phyloP scores from a whole-genome alignment of 1,140 invertebrate genomes.

The Meteorus sp. region DNA sequence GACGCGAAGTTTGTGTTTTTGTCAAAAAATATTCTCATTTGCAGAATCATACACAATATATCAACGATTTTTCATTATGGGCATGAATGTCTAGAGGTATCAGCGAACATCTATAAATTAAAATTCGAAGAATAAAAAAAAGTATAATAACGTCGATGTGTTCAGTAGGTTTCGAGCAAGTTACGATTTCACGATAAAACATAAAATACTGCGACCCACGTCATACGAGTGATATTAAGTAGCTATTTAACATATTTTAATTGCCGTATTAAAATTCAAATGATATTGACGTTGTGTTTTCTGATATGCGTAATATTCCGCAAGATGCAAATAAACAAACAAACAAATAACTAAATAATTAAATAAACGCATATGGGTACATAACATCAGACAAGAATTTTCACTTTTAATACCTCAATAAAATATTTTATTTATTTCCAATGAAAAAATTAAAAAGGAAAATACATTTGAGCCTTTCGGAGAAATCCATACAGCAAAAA shows the following conservation, averaged over 20 bases:
- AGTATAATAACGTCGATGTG: constrained; percentile 31
- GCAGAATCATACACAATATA: background rate
- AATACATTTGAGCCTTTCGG: too few relatives aligned
- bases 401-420: too few relatives aligned
- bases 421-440: too few relatives aligned
- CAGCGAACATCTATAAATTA: background rate
- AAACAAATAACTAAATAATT: too few relatives aligned
- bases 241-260: constrained; percentile 51
- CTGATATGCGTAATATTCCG: background rate
- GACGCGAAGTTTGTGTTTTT: too few relatives aligned
- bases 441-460: too few relatives aligned
- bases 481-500: too few relatives aligned
- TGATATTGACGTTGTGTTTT: constrained; percentile 14
- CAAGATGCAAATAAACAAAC: constrained; percentile 3
- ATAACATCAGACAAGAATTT: too few relatives aligned
- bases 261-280: constrained; percentile 42
- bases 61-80: too few relatives aligned
- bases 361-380: too few relatives aligned
- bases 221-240: constrained; percentile 37
- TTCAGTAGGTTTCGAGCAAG: constrained; percentile 30
- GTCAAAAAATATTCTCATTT: too few relatives aligned
- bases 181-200: constrained; percentile 49
- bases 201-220: constrained; percentile 44
- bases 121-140: constrained; percentile 26
- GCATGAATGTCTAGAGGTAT: too few relatives aligned